Conservation (phyloP, 1,140 invertebrate species). For the Drosophila pallidifrons region DNA sequence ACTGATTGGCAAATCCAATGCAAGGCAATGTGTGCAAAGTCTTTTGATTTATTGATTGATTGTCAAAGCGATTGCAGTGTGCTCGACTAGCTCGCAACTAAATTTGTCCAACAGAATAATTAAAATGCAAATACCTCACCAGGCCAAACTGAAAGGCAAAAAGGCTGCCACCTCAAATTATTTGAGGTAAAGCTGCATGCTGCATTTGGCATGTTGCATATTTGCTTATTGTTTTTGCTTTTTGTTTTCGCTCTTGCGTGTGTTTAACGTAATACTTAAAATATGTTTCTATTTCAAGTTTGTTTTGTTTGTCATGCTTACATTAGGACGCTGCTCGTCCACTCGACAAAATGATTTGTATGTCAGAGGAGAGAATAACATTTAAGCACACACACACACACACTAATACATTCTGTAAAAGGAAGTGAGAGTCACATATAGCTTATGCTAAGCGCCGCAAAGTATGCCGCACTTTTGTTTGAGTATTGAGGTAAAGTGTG, state of each 20-base stretch:
- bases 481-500: constrained; percentile 79
- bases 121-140: constrained; percentile 61
- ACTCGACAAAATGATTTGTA: constrained; percentile 78
- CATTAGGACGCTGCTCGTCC: constrained; percentile 51
- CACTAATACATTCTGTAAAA: constrained; percentile 1
- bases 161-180: not conserved
- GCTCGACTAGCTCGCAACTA: constrained; percentile 32
- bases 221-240: constrained; percentile 14
- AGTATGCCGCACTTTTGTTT: constrained; percentile 75
- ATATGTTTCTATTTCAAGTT: constrained; percentile 48
- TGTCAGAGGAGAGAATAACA: constrained; percentile 64
- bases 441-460: constrained; percentile 66
- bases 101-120: constrained; percentile 52
- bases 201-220: constrained; percentile 8
- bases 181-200: constrained; percentile 33
- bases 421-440: not conserved
- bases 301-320: constrained; percentile 26
- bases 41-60: constrained; percentile 76
- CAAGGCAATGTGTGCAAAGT: constrained; percentile 39
- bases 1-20: constrained; percentile 64
- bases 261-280: constrained; percentile 13
- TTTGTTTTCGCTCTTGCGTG: constrained; percentile 26
- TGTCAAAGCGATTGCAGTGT: constrained; percentile 66
- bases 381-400: constrained; percentile 4
- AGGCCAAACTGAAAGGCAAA: not conserved